Evolutionary conservation across 2,888 invertebrate species (phyloP).

Genomic region (Copidosoma aretas): DNA sequence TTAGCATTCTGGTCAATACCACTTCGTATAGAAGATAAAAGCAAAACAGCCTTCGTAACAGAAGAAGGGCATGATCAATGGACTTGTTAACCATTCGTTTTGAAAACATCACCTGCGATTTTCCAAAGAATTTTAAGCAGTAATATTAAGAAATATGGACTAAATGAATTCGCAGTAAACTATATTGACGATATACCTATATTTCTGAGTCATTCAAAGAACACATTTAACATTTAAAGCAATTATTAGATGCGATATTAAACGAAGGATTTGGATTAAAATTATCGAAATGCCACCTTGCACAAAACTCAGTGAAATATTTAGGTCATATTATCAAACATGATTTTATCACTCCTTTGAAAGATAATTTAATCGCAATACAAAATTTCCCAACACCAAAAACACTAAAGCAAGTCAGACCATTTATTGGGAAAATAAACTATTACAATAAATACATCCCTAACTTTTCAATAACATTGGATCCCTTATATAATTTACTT

Average conservation of each 20-base stretch:
- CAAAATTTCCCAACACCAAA: constrained; percentile 38
- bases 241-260: constrained; percentile 41
- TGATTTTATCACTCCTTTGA: constrained; percentile 40
- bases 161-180: constrained; percentile 41
- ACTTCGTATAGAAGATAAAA: constrained; percentile 34
- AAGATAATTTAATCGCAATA: constrained; percentile 42
- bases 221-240: constrained; percentile 42
- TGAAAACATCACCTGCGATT: constrained; percentile 41
- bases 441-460: constrained; percentile 30
- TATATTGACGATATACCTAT: constrained; percentile 41
- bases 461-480: constrained; percentile 13
- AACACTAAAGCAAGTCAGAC: constrained; percentile 31
- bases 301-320: constrained; percentile 37
- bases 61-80: constrained; percentile 37
- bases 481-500: constrained; percentile 35
- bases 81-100: constrained; percentile 39
- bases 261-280: constrained; percentile 29
- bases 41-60: constrained; percentile 37
- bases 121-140: constrained; percentile 39
- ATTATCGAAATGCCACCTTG: constrained; percentile 40
- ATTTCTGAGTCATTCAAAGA: constrained; percentile 43
- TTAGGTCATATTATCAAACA: constrained; percentile 35
- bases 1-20: constrained; percentile 42
- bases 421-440: constrained; percentile 33
- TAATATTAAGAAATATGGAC: constrained; percentile 38